Base-by-base conservation (phyloP, 2,113 vertebrate species). In the Elaphurus davidianus region DNA sequence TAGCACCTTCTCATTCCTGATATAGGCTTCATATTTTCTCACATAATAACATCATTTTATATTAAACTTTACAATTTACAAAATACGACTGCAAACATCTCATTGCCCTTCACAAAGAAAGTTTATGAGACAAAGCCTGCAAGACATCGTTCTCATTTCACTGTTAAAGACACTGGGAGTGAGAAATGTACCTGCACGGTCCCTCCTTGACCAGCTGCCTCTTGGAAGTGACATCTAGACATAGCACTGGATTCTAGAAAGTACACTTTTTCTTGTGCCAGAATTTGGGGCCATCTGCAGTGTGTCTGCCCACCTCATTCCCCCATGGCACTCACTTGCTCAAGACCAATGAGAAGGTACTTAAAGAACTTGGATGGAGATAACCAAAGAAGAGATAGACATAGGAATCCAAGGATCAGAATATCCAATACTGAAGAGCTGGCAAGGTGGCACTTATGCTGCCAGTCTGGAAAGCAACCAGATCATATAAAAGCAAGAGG, bases 231-330 rank as follows among this genome's bases (percentile, higher is more conserved):
- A 52, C 92, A 67, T 71, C 5, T 7, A 91, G 98, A 92, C 36
- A 92, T 12, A 40, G 9, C n/a, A 1, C 4, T 81, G 97, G 43
- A 74, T 83, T 55, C 28, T 0, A 3, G 79, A n/a, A 60, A 11
- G 12, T 79, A 30, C 60, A 83, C 25, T 3, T 10, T 25, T 47
- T 93, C 89, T 33, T 2, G 2, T 47, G 84, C 90, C 60, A 2
- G 81, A 78, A 86, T 97, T 54, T 50, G 86, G 89, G 94, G 94
- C 89, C 96, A 98, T 98, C 97, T 98, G 97, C 88, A 33, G 95
- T 86, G 92, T 87, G 97, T 98, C 96, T 15, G 2, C 98, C 90
- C 54, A 97, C 93, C 93, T 82, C 97, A 21, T 0, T 0, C 98
- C 5, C 28, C 90, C 95, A 95, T 6, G 95, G 87, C 50, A 94